Percentiles rank a stretch among this genome's conserved stretches.
Conservation (phyloP, 2,113 vertebrate genomes). For the Austrofundulus limnaeus region DNA sequence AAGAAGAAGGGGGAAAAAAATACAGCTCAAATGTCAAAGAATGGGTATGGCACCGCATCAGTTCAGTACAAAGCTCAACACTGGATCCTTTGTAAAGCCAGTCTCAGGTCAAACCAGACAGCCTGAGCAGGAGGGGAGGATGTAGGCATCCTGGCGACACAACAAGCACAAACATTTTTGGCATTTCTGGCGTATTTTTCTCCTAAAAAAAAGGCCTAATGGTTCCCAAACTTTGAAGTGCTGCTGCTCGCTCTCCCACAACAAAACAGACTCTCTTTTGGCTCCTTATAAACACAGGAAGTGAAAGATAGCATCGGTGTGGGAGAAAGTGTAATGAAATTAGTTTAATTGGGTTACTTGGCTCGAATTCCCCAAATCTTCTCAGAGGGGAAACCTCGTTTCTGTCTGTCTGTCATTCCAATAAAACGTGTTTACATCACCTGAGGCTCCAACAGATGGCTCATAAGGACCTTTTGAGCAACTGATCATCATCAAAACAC, state of each 20-base stretch:
- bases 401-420: constrained; percentile 3
- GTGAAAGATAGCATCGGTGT: constrained; percentile 60
- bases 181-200: constrained; percentile 58
- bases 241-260: constrained; percentile 1
- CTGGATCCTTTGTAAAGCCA: constrained; percentile 64
- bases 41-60: constrained; percentile 69
- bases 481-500: background rate
- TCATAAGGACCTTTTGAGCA: constrained; percentile 1
- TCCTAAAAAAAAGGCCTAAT: constrained; percentile 30
- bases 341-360: constrained; percentile 71
- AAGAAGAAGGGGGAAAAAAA: constrained; percentile 33
- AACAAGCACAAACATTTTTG: constrained; percentile 54
- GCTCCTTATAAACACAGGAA: constrained; percentile 68
- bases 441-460: constrained; percentile 30
- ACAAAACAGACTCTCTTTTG: constrained; percentile 28
- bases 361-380: constrained; percentile 59
- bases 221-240: constrained; percentile 6
- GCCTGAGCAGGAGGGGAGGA: constrained; percentile 49
- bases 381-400: constrained; percentile 45
- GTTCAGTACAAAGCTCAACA: constrained; percentile 71
- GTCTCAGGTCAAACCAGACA: constrained; percentile 68
- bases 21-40: constrained; percentile 76
- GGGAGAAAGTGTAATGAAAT: constrained; percentile 75
- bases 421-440: constrained; percentile 33
- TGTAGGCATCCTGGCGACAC: constrained; percentile 52